Evolutionary conservation across 2,797 vertebrate genomes (phyloP).

Genomic region (Cyclopterus lumpus): DNA sequence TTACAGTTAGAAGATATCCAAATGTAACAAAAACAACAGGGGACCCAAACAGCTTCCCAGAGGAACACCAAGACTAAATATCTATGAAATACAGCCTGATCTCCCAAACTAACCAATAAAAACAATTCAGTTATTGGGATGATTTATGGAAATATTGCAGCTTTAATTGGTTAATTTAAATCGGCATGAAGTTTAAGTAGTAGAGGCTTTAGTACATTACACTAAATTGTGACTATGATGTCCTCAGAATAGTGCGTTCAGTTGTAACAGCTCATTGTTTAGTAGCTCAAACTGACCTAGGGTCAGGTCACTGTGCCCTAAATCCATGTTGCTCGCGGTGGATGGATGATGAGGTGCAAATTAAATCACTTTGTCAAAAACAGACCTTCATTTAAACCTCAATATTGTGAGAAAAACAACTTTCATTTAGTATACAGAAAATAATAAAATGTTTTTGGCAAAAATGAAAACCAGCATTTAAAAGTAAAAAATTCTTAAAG

Average conservation of each 20-base stretch:
- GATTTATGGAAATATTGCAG: not conserved
- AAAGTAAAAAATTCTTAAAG: no score
- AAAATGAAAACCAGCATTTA: no score
- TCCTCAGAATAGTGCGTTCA: no score
- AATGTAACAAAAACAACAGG: not conserved
- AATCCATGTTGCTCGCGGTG: no score
- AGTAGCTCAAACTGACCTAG: no score
- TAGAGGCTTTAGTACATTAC: no score
- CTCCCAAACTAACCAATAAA: not conserved
- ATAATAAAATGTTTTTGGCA: not conserved
- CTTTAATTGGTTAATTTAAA: not conserved
- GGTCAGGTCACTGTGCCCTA: no score
- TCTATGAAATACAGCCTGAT: not conserved
- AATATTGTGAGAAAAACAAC: no score
- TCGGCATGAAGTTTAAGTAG: no score
- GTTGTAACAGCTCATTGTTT: no score
- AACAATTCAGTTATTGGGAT: not conserved
- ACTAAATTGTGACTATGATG: no score
- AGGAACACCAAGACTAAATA: not conserved
- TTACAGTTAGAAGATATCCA: not conserved
- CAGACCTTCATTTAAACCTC: not conserved
- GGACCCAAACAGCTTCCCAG: constrained; percentile 1
- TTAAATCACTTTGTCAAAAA: not conserved
- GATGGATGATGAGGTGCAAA: no score
- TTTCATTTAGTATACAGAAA: not conserved